Evolutionary conservation across 2,888 invertebrate genomes (phyloP), one percentile per base, ranked within the genome.

Genomic region (Sphinx pinastri): DNA sequence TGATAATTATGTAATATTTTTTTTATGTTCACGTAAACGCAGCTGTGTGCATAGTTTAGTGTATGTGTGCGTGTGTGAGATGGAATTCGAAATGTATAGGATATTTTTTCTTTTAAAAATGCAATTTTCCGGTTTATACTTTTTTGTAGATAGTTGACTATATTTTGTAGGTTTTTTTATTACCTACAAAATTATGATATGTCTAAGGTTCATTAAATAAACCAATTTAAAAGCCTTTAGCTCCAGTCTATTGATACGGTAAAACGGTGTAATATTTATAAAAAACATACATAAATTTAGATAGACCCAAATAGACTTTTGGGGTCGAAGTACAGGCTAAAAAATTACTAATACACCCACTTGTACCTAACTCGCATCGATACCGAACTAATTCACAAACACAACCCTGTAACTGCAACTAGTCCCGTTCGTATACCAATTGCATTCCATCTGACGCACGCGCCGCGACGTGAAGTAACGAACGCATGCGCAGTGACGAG

Each of bases 401-500:
- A 49, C 60, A 45, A 47, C 16, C 45, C 45, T 14, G 14, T 16
- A 45, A 45, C 38, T 16, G 19, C 4, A 16, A 45, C 45, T 47
- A 19, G 47, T 19, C 13, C 63, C 47, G 63, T 13, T 5, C 63
- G 47, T 63, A 49, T 63, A 25, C 6, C 55, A 69, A 68, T 31
- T 67, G 78, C 78, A 77, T 80, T 77, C 80, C 79, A 77, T 77
- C 72, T 76, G 73, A 72, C 77, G 79, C 73, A 73, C 75, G 70
- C 76, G 71, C 76, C 77, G 75, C 80, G 79, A 78, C 77, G 72
- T 76, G 76, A 81, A 79, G 79, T 81, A 79, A 77, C 77, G 68
- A 38, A 51, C 83, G 93, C 92, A 90, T 92, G 93, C 89, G 90
- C 93, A 92, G 93, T 92, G 92, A 87, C 87, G 85, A 90, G 93